phyloP scores from a whole-genome alignment of 2,797 vertebrate species.

The Argentina silus region DNA sequence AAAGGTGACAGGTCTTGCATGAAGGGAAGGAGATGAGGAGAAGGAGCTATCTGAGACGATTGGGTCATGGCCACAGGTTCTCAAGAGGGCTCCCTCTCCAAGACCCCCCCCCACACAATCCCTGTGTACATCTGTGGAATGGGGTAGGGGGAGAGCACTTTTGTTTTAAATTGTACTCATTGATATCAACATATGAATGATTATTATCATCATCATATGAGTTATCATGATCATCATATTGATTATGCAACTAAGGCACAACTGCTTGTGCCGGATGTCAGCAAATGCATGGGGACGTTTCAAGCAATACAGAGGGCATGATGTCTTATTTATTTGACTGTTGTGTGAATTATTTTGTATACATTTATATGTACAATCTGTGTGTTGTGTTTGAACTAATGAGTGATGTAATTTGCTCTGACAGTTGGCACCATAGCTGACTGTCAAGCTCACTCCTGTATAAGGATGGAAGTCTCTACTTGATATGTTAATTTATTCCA shows the following conservation, averaged over 20 bases:
- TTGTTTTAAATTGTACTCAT: too few species aligned
- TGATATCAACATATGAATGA: background rate
- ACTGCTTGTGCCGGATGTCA: background rate
- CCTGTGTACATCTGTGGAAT: too few species aligned
- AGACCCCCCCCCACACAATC: too few species aligned
- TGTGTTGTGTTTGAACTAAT: background rate
- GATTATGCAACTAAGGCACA: background rate
- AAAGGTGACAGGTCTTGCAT: too few species aligned
- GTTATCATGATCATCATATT: background rate
- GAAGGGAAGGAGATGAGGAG: too few species aligned
- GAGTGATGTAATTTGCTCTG: background rate
- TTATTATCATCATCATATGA: slow-evolving; percentile 9
- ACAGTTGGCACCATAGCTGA: background rate
- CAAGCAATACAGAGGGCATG: background rate
- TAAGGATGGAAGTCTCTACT: slow-evolving; percentile 20
- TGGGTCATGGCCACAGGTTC: too few species aligned
- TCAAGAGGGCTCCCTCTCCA: too few species aligned
- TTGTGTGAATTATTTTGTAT: background rate
- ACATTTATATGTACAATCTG: background rate
- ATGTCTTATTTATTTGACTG: background rate
- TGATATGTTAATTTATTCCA: slow-evolving; percentile 45
- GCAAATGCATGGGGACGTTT: background rate
- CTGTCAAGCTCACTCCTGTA: slow-evolving; percentile 9
- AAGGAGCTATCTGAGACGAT: too few species aligned
- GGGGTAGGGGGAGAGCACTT: too few species aligned